A percentile compares a stretch with the other conserved stretches of the same genome.
These are phyloP conservation scores for Amphimallon solstitiale DNA, from an alignment of 2,888 invertebrate species.

Conservation along the genomic window DNA sequence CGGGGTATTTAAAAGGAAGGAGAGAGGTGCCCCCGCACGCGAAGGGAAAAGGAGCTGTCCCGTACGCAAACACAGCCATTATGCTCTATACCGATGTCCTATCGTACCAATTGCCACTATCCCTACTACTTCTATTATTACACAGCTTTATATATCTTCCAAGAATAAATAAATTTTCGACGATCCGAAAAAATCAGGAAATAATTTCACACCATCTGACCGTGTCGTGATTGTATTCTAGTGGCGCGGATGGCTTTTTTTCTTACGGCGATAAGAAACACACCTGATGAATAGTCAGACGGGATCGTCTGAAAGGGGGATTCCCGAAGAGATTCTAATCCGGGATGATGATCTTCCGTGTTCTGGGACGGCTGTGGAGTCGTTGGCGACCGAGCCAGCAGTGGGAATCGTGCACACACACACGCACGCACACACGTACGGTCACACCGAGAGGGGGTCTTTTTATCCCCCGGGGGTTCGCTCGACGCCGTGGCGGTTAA, in stretches of 20 bases:
- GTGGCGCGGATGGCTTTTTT: too few relatives aligned
- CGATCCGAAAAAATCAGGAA: neutral
- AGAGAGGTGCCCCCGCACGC: neutral
- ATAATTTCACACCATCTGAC: neutral
- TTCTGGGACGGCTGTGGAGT: neutral
- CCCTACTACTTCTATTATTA: neutral
- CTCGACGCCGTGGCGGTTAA: slow-evolving; percentile 23
- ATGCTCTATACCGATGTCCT: slow-evolving; percentile 55
- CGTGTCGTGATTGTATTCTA: too few relatives aligned
- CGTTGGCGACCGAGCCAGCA: slow-evolving; percentile 1
- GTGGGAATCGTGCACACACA: slow-evolving; percentile 32
- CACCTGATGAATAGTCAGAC: slow-evolving; percentile 26
- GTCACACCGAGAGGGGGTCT: too few relatives aligned
- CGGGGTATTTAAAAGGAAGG: slow-evolving; percentile 28
- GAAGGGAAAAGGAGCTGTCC: slow-evolving; percentile 41
- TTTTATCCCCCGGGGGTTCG: slow-evolving; percentile 27
- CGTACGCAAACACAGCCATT: slow-evolving; percentile 64
- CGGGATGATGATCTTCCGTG: slow-evolving; percentile 23
- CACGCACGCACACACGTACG: neutral
- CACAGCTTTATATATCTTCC: neutral
- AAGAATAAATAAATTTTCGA: too few relatives aligned
- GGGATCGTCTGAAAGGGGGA: slow-evolving; percentile 1
- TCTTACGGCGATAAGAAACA: slow-evolving; percentile 17
- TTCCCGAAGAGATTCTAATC: slow-evolving; percentile 19
- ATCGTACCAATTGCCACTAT: slow-evolving; percentile 51